Percentiles rank a stretch among this genome's conserved stretches.
Conservation (phyloP, 2,797 vertebrate genomes). For the Eptatretus atami region DNA sequence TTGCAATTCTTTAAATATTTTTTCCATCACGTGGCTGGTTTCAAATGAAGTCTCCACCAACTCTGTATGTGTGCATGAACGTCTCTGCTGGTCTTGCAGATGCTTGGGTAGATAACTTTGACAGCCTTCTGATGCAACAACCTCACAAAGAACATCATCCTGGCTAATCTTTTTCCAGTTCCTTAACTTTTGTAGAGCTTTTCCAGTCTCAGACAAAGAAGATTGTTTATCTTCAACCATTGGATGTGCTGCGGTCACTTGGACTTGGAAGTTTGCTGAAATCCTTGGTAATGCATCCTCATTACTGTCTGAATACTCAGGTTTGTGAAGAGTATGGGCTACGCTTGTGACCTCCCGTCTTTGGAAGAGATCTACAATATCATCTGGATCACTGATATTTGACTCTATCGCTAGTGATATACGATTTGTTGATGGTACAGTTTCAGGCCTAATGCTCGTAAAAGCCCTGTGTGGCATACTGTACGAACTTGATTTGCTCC, state of each 20-base stretch:
- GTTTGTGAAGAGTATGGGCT: no score
- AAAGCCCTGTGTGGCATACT: no score
- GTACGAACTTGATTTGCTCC: no score
- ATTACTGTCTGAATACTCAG: no score
- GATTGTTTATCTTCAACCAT: not conserved
- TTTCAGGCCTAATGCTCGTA: no score
- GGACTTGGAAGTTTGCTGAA: no score
- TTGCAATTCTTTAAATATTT: constrained; percentile 98
- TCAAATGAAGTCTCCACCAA: constrained; percentile 21
- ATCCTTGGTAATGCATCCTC: no score
- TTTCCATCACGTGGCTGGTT: constrained; percentile 97
- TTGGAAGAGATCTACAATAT: no score
- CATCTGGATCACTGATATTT: constrained; percentile 1
- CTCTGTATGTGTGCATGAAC: not conserved
- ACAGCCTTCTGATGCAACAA: not conserved
- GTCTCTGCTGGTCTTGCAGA: not conserved
- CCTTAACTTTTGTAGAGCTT: constrained; percentile 2
- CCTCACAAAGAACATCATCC: not conserved
- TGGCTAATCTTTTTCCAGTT: not conserved
- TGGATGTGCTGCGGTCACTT: no score
- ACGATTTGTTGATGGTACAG: no score
- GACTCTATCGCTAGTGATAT: not conserved
- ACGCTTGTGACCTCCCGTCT: no score
- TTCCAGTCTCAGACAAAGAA: not conserved
- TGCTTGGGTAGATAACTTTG: not conserved